Evolutionary conservation across 2,888 invertebrate species (phyloP), one percentile per base, ranked within the genome.

Genomic region (Drosophila cracens): DNA sequence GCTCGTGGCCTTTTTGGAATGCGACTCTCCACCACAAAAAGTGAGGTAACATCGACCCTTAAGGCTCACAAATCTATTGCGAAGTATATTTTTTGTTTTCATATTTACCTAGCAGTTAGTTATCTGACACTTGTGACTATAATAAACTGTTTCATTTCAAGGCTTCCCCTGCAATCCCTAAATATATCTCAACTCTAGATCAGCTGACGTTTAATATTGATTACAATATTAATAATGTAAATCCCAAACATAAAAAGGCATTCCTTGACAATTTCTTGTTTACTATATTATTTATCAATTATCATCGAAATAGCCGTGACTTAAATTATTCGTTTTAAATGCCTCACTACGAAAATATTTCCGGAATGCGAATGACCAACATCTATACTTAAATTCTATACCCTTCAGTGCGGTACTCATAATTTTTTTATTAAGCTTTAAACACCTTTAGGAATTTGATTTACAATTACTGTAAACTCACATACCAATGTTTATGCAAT

Each of bases 41-140:
- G 31, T 69, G 71, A 68, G 72, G 65, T 72, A 78, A 79, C 61
- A 79, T 79, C 68, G 79, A 53, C 60, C 67, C 51, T 25, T 63
- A 77, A 52, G 62, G 33, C 58, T 54, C 58, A 56, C 48, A 62
- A 68, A 53, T 58, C 72, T 76, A 79, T 69, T 76, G 66, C 76
- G 73, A 78, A 49, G 75, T 79, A 49, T 43, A 6, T 54, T 54
- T 21, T n/a, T 59, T 6, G 25, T 51, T 38, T n/a, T 29, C 5
- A 18, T 69, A 77, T 56, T 76, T 76, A 54, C 51, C 11, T 54
- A 52, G 51, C 29, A 65, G 56, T 76, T 62, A 49, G 27, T 48
- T 56, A 56, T 38, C 36, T 51, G 46, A 21, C 29, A 36, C 48
- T 38, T 68, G 56, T 58, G 29, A 38, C 40, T 38, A 51, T n/a